Evolutionary conservation across 2,113 vertebrate species (phyloP).

Genomic region (Crotalus horridus): DNA sequence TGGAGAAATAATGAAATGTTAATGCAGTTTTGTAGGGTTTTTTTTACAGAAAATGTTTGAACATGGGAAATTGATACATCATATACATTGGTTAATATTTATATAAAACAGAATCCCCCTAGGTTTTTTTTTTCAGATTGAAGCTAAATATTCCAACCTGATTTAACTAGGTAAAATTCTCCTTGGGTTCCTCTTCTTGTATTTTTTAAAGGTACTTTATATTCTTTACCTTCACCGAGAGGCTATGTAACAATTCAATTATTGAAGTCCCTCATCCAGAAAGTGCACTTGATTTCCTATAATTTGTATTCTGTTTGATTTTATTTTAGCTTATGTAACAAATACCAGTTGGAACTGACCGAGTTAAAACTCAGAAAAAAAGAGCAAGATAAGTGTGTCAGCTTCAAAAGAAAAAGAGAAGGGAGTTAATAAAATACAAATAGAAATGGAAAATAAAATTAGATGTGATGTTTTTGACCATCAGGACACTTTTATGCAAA

Average conservation of each 20-base stretch:
- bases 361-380: slow-evolving; percentile 51
- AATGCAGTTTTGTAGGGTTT: neutral
- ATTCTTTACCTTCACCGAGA: slow-evolving; percentile 44
- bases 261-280: slow-evolving; percentile 54
- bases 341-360: slow-evolving; percentile 38
- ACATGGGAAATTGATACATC: neutral
- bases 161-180: slow-evolving; percentile 35
- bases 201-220: slow-evolving; percentile 29
- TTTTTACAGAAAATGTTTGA: neutral
- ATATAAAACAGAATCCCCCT: neutral
- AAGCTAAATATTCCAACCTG: slow-evolving; percentile 49
- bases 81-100: neutral
- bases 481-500: slow-evolving; percentile 10
- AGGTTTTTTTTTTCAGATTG: slow-evolving; percentile 30
- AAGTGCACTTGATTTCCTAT: slow-evolving; percentile 44
- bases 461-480: slow-evolving; percentile 37
- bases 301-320: slow-evolving; percentile 44
- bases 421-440: slow-evolving; percentile 44
- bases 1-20: neutral
- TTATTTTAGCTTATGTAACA: slow-evolving; percentile 38
- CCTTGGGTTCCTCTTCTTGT: neutral
- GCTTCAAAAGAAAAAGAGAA: slow-evolving; percentile 13
- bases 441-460: slow-evolving; percentile 46
- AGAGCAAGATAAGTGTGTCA: slow-evolving; percentile 18
- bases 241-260: slow-evolving; percentile 58